These are phyloP conservation scores for Pseudonaja textilis DNA, from an alignment of 2,113 vertebrate genomes.

Conservation along the genomic window DNA sequence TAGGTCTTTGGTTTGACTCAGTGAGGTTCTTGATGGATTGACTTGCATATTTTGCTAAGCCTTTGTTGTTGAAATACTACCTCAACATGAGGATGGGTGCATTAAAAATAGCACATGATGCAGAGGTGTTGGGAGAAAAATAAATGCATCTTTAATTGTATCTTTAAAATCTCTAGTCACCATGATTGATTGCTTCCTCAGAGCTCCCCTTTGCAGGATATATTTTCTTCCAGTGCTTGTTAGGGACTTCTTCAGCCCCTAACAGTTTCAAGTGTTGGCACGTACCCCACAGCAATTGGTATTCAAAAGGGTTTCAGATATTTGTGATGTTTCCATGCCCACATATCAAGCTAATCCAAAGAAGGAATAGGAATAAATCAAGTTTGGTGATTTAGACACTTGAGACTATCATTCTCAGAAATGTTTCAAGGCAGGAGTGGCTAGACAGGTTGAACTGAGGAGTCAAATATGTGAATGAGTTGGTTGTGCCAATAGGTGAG, in stretches of 20 bases:
- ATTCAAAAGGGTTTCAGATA: not conserved
- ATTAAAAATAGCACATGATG: not conserved
- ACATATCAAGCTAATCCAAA: not conserved
- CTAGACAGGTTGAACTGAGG: not conserved
- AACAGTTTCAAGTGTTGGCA: not conserved
- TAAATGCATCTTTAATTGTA: not conserved
- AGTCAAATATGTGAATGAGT: not conserved
- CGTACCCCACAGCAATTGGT: not conserved
- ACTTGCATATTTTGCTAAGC: not conserved
- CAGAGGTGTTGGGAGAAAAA: not conserved
- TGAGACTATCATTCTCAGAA: not conserved
- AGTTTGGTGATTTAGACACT: not conserved
- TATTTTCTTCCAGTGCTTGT: not conserved
- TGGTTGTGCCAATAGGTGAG: not conserved
- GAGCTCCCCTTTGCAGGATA: not conserved
- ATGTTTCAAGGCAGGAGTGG: not conserved
- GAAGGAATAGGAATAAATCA: not conserved
- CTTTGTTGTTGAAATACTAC: not conserved
- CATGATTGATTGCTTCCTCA: not conserved
- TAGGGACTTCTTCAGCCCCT: not conserved
- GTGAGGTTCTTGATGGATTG: not conserved
- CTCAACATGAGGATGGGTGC: not conserved
- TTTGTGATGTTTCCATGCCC: not conserved
- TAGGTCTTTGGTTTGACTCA: not conserved
- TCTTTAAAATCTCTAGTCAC: not conserved